A percentile compares a stretch with the other conserved stretches of the same genome.
phyloP scores from a whole-genome alignment of 2,797 vertebrate species.

The Spinus olivaceus region DNA sequence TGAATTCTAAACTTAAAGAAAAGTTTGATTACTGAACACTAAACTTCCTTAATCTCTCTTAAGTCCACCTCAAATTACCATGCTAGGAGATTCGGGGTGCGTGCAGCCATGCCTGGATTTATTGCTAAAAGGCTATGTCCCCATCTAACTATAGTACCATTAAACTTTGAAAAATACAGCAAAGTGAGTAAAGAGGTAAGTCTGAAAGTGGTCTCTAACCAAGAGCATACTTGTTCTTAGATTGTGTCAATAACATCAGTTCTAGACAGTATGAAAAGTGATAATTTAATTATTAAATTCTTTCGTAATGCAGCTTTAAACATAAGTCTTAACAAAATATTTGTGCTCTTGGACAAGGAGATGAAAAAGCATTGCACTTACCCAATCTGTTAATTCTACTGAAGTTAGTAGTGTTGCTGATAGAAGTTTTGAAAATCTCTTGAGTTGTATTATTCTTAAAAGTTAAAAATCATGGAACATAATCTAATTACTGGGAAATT shows the following conservation, averaged over 20 bases:
- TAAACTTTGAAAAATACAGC: conserved; percentile 91
- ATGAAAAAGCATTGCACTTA: not conserved
- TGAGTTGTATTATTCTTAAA: not conserved
- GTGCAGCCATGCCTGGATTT: conserved; percentile 97
- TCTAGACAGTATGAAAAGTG: not conserved
- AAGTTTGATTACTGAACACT: conserved; percentile 5
- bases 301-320: not conserved
- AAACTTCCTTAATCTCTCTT: conserved; percentile 44
- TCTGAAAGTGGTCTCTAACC: not conserved
- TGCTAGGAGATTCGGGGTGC: conserved; percentile 93
- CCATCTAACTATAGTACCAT: conserved; percentile 86
- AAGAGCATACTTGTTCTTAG: not conserved
- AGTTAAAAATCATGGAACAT: not conserved
- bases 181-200: conserved; percentile 90
- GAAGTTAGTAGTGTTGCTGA: not conserved
- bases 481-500: not conserved
- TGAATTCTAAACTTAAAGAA: not conserved
- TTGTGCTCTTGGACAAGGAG: not conserved
- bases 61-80: conserved; percentile 97
- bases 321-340: not conserved
- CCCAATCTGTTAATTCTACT: not conserved
- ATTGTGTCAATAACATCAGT: not conserved
- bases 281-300: not conserved
- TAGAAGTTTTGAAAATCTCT: not conserved
- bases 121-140: conserved; percentile 96